These are phyloP conservation scores for Rhagophthalmus giganteus DNA, from an alignment of 2,888 invertebrate genomes.

Conservation along the genomic window DNA sequence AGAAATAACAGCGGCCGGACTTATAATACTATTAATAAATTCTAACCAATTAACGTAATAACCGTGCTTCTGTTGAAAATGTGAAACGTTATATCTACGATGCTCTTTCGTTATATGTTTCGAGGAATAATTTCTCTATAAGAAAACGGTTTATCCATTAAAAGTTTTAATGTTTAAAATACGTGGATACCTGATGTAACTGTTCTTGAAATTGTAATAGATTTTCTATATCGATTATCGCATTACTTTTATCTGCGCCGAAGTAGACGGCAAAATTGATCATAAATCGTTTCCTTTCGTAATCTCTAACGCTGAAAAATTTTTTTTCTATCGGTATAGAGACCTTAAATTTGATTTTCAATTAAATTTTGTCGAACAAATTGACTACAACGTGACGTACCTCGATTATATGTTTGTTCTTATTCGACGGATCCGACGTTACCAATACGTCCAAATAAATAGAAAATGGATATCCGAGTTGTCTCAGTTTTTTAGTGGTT, in stretches of 20 bases:
- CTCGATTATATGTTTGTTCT: constrained; percentile 1
- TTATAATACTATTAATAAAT: constrained; percentile 4
- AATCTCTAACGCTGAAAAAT: neutral
- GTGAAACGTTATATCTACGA: neutral
- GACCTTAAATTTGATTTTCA: neutral
- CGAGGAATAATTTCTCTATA: neutral
- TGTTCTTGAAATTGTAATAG: neutral
- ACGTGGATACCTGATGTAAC: neutral
- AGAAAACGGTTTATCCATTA: too few species aligned
- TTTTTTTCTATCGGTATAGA: neutral
- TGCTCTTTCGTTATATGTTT: neutral
- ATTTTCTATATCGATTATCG: neutral
- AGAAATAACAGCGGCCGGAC: neutral
- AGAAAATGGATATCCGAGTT: constrained; percentile 46
- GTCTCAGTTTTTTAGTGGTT: constrained; percentile 44
- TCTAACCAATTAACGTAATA: constrained; percentile 3
- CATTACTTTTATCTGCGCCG: neutral
- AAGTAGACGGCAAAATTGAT: neutral
- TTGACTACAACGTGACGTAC: neutral
- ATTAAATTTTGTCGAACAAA: too few species aligned
- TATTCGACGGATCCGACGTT: constrained; percentile 4
- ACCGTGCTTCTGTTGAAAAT: constrained; percentile 1
- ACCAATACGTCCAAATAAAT: constrained; percentile 42
- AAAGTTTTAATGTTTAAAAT: too few species aligned
- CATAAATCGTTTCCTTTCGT: neutral